Percentiles rank a stretch among this genome's conserved stretches.
phyloP scores from a whole-genome alignment of 2,888 invertebrate species.

The Spisula subtruncata region DNA sequence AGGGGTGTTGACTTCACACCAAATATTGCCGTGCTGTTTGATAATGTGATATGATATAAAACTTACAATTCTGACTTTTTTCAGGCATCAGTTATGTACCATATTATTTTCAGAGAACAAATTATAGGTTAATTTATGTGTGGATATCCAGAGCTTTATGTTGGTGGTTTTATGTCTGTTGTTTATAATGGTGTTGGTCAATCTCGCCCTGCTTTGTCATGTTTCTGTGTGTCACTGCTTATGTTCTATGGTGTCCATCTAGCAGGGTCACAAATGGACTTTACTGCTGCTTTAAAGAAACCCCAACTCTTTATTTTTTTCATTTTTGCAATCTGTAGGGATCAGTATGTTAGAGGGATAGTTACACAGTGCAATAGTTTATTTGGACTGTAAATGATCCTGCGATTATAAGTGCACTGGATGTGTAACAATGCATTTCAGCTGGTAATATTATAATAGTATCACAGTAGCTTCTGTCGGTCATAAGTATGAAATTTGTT shows the following conservation, averaged over 20 bases:
- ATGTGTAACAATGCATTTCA: no score
- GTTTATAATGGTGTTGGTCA: neutral
- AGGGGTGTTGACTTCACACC: no score
- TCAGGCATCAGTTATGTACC: neutral
- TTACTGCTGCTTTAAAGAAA: no score
- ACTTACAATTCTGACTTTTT: neutral
- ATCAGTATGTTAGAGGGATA: no score
- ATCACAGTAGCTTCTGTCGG: no score
- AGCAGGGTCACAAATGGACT: neutral
- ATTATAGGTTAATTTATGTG: slow-evolving; percentile 5
- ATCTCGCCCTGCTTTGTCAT: neutral
- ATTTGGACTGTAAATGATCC: no score
- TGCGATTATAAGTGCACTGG: no score
- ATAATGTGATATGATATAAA: neutral
- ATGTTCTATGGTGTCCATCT: neutral
- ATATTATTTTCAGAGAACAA: slow-evolving; percentile 5
- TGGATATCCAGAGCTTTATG: slow-evolving; percentile 13
- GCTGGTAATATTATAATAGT: no score
- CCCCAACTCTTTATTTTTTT: neutral
- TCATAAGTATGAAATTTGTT: no score
- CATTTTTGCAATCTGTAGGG: no score
- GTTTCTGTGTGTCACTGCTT: neutral
- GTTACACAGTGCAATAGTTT: no score
- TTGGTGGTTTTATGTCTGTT: neutral
- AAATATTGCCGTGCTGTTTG: neutral